phyloP scores from a whole-genome alignment of 2,888 invertebrate genomes.

The Thecocarcelia acutangulata region DNA sequence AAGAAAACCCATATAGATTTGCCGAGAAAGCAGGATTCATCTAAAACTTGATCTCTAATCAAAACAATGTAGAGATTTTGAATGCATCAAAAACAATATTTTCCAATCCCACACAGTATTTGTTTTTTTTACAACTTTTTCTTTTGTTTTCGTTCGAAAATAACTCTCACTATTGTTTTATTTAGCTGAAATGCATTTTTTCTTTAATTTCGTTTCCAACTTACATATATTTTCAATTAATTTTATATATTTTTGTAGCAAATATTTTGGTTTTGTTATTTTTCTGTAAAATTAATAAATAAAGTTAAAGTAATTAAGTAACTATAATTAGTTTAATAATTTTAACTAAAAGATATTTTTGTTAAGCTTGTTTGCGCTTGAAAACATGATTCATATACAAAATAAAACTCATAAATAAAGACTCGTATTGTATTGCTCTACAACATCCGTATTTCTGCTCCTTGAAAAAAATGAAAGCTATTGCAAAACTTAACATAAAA shows the following conservation, averaged over 20 bases:
- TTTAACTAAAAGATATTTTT: not conserved
- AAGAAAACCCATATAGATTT: conserved; percentile 69
- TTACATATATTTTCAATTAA: conserved; percentile 21
- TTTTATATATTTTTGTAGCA: conserved; percentile 48
- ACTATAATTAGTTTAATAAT: conserved; percentile 9
- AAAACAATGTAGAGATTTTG: conserved; percentile 60
- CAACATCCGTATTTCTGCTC: no score
- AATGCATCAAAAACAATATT: conserved; percentile 69
- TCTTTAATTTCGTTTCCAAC: conserved; percentile 20
- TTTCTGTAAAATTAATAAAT: conserved; percentile 23
- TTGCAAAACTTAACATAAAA: no score
- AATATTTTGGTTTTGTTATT: conserved; percentile 5
- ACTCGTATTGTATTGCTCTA: no score
- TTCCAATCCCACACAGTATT: conserved; percentile 60
- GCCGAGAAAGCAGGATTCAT: conserved; percentile 81
- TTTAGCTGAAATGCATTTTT: conserved; percentile 64
- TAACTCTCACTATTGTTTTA: conserved; percentile 33
- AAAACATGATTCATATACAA: conserved; percentile 9
- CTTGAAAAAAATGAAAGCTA: no score
- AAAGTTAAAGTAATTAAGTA: conserved; percentile 16
- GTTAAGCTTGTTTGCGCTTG: conserved; percentile 26
- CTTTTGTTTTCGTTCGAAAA: conserved; percentile 25
- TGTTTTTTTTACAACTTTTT: conserved; percentile 34
- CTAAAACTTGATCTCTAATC: conserved; percentile 62
- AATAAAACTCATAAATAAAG: no score